These are phyloP conservation scores for Apomyelois bistriatella DNA, from an alignment of 2,888 invertebrate genomes.

Conservation along the genomic window DNA sequence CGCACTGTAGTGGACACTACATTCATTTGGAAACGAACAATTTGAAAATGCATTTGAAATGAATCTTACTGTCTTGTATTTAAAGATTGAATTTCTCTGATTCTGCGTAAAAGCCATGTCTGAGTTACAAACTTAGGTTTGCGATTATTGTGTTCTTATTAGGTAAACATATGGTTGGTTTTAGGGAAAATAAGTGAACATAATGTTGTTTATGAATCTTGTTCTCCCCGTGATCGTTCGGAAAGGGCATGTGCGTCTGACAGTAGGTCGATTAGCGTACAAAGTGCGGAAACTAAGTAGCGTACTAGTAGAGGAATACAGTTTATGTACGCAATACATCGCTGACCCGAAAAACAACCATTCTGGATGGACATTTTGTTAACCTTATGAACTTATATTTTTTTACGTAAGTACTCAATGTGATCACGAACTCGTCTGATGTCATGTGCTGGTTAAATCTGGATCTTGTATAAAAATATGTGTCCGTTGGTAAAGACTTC, in stretches of 20 bases:
- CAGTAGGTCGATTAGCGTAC: slow-evolving; percentile 66
- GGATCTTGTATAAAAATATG: too few relatives aligned
- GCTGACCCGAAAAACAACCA: too few relatives aligned
- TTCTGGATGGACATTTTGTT: too few relatives aligned
- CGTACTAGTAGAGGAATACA: slow-evolving; percentile 19
- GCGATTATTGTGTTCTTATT: slow-evolving; percentile 12
- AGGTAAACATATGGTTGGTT: slow-evolving; percentile 14
- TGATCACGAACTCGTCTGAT: too few relatives aligned
- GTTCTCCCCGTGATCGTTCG: slow-evolving; percentile 48
- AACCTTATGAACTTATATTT: too few relatives aligned
- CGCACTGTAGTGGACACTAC: slow-evolving; percentile 39
- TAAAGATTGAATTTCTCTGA: slow-evolving; percentile 19
- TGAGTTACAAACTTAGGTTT: slow-evolving; percentile 15
- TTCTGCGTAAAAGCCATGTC: slow-evolving; percentile 14
- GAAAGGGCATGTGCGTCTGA: slow-evolving; percentile 64
- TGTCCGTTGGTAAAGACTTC: too few relatives aligned
- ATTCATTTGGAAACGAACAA: slow-evolving; percentile 32
- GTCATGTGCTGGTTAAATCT: too few relatives aligned
- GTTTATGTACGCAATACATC: background rate
- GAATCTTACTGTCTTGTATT: slow-evolving; percentile 10
- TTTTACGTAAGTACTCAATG: too few relatives aligned
- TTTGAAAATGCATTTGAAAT: background rate
- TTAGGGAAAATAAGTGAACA: slow-evolving; percentile 11
- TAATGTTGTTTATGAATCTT: slow-evolving; percentile 26
- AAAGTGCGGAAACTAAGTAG: slow-evolving; percentile 49